phyloP scores from a whole-genome alignment of 2,888 invertebrate species.

The Cinara cedri region DNA sequence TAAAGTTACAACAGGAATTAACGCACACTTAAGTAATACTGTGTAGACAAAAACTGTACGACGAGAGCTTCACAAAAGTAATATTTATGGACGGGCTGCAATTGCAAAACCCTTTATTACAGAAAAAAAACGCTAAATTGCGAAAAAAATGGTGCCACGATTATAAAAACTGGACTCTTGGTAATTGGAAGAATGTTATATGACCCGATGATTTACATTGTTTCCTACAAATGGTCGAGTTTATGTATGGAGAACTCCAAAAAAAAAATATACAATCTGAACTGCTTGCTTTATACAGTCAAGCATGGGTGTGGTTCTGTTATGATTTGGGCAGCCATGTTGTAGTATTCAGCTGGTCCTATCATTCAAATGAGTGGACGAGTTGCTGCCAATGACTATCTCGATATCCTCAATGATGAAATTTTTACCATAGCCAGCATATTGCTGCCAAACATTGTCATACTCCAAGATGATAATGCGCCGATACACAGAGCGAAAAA shows the following conservation, averaged over 20 bases:
- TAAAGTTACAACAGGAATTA: too few relatives aligned
- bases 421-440: background rate
- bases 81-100: too few relatives aligned
- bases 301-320: conserved; percentile 9
- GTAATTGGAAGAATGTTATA: background rate
- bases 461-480: background rate
- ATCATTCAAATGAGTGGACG: background rate
- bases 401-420: background rate
- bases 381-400: background rate
- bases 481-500: background rate
- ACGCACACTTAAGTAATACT: too few relatives aligned
- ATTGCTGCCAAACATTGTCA: background rate
- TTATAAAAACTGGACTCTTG: background rate
- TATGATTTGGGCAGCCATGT: background rate
- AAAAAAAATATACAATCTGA: background rate
- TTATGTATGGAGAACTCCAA: background rate
- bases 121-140: background rate
- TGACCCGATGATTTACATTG: background rate
- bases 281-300: conserved; percentile 13
- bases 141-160: background rate
- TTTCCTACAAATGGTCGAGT: background rate
- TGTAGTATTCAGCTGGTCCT: background rate
- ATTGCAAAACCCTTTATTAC: too few relatives aligned
- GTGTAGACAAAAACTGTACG: conserved; percentile 9
- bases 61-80: conserved; percentile 13